Base-by-base conservation (phyloP, 2,113 vertebrate genomes). In the Cochlearius cochlearius region DNA sequence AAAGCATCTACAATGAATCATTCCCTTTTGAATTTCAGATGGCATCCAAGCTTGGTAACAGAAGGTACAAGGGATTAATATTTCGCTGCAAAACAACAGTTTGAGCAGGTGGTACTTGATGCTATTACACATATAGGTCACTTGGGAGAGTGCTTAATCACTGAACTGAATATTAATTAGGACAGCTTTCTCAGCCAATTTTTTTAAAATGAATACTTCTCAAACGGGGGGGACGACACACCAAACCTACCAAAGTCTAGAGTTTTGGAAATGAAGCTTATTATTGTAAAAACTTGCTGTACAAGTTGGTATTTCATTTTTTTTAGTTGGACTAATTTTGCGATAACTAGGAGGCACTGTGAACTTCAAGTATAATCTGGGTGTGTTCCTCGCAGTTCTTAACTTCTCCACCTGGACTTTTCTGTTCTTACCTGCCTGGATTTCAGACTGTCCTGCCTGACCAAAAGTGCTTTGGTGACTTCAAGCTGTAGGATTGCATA, bases 111-210 rank as follows among this genome's bases (percentile, higher is more conserved):
- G 94, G 66, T 82, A 96, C 78, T 96, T 92, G 94, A 96, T 95
- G 93, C 75, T 91, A 69, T 96, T 97, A 93, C 87, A 95, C 88
- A 93, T 90, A 96, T 50, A 97, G 85, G 90, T 97, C 97, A 89
- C 86, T 95, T 96, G 97, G 73, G 93, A 97, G 64, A 93, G 55
- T 95, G 50, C 63, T 94, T 91, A 95, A 93, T 97, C 96, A 87
- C 89, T 97, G 84, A 96, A 96, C 50, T 93, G 95, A 93, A 94
- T 97, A 94, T 97, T 97, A 97, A 97, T 96, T 94, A 96, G 93
- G 55, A 96, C 16, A 73, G 71, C 60, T 94, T 94, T 93, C 91
- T 77, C 60, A 91, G 78, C 27, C 76, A 86, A 10, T 62, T 94
- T 92, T 88, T 92, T 38, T 3, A 4, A 43, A 84, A 75, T 2